Evolutionary conservation across 2,797 vertebrate genomes (phyloP), one percentile per base, ranked within the genome.

Genomic region (Zalophus californianus): DNA sequence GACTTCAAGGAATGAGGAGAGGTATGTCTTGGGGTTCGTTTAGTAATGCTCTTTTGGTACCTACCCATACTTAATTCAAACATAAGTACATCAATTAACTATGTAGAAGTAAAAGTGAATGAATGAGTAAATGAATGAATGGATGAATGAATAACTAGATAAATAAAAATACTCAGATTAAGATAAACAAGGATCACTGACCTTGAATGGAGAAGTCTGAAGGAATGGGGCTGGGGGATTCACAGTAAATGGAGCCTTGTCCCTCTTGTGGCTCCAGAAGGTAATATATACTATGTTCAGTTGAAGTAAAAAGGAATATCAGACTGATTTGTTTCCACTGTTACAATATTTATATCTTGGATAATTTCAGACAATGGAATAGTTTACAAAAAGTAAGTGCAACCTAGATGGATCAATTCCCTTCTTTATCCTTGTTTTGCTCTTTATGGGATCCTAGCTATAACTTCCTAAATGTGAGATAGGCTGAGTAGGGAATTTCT

Each of bases 401-500:
- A 75, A 86, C 0, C 32, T 14, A 80, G 21, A 89, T 32, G 38
- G n/a, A 94, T 97, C 93, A 73, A 85, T 52, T 82, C 92, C 8
- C 70, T 12, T 77, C 82, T 70, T 72, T 54, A 66, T 14, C 73
- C 27, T 11, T 3, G 15, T 79, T 96, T 96, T 94, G 3, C 68
- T 60, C 14, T 50, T 41, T 27, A 75, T 94, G 84, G 25, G 84
- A 8, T 86, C 23, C 58, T 95, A 95, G 83, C 48, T 38, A 1
- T 13, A 56, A 25, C 41, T 25, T 9, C 0, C 88, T 94, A 27
- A 25, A 50, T 58, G 6, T 97, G 54, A 91, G 77, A 77, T 5
- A 38, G 83, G 48, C 20, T 44, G 7, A 2, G 58, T 35, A 48
- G 27, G 50, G 70, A 89, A 85, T 97, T 97, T 94, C 41, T 96